phyloP scores from a whole-genome alignment of 2,888 invertebrate species.

The Drosophila mayaguana region DNA sequence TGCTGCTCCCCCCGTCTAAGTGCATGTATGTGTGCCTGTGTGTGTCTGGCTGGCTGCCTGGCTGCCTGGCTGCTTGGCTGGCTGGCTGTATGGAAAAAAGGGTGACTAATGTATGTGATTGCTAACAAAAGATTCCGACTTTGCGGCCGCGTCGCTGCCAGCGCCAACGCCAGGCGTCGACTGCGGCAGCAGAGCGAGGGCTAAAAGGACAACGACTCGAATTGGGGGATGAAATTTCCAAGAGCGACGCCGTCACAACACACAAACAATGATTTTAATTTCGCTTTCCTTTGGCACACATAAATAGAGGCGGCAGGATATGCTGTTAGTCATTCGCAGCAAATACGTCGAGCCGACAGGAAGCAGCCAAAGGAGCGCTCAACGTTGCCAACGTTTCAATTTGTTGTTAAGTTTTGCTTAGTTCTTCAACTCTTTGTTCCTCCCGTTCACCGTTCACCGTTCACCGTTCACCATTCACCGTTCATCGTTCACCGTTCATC shows the following conservation, averaged over 20 bases:
- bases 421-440: conserved; percentile 64
- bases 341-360: conserved; percentile 83
- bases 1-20: conserved; percentile 47
- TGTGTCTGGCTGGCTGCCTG: conserved; percentile 18
- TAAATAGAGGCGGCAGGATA: conserved; percentile 84
- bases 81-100: conserved; percentile 76
- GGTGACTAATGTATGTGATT: conserved; percentile 84
- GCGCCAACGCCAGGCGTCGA: conserved; percentile 25
- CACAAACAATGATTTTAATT: conserved; percentile 80
- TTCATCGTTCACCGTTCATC: conserved; percentile 23
- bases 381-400: conserved; percentile 68
- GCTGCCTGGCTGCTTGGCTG: conserved; percentile 47
- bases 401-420: conserved; percentile 77
- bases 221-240: conserved; percentile 80
- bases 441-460: conserved; percentile 21
- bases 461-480: conserved; percentile 17
- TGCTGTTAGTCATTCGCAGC: conserved; percentile 85
- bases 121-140: conserved; percentile 83
- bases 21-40: conserved; percentile 1
- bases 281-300: conserved; percentile 83
- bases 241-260: conserved; percentile 63
- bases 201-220: conserved; percentile 83
- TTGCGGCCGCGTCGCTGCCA: conserved; percentile 52
- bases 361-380: conserved; percentile 68
- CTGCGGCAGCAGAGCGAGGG: conserved; percentile 46